phyloP scores from a whole-genome alignment of 2,113 vertebrate genomes.

The Recurvirostra avosetta region DNA sequence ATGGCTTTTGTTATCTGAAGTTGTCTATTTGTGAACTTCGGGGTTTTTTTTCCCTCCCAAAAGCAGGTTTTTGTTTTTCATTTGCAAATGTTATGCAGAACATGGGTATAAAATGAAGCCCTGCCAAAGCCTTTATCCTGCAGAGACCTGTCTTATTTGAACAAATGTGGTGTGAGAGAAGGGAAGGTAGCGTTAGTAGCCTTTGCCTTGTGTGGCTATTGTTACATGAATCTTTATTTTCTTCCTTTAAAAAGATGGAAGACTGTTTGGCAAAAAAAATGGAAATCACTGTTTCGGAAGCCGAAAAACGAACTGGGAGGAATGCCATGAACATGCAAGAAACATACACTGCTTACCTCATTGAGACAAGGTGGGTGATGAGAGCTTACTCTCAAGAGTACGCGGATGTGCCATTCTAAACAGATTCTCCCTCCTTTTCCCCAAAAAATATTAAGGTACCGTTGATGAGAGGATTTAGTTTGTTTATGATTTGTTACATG shows the following conservation, averaged over 20 bases:
- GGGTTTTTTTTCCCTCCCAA: neutral
- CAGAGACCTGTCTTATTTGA: neutral
- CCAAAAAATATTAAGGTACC: neutral
- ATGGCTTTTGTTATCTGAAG: neutral
- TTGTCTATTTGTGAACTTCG: neutral
- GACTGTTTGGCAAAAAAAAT: slow-evolving; percentile 83
- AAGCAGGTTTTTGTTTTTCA: neutral
- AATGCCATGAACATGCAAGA: slow-evolving; percentile 94
- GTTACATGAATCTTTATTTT: slow-evolving; percentile 13
- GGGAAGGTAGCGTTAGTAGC: neutral
- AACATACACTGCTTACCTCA: slow-evolving; percentile 93
- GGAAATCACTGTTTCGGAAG: slow-evolving; percentile 93
- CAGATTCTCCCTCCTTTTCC: neutral
- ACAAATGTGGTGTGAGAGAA: neutral
- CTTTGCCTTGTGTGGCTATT: neutral
- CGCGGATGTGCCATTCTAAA: neutral
- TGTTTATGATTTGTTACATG: neutral
- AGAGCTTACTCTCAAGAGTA: neutral
- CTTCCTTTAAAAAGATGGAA: slow-evolving; percentile 76
- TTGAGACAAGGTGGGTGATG: slow-evolving; percentile 86
- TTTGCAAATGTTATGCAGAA: neutral
- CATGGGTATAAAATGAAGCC: neutral
- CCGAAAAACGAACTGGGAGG: slow-evolving; percentile 90
- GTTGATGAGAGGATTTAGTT: neutral
- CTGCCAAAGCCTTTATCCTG: neutral